Conservation (phyloP, 1,140 invertebrate genomes). For the Helicorthomorpha holstii region DNA sequence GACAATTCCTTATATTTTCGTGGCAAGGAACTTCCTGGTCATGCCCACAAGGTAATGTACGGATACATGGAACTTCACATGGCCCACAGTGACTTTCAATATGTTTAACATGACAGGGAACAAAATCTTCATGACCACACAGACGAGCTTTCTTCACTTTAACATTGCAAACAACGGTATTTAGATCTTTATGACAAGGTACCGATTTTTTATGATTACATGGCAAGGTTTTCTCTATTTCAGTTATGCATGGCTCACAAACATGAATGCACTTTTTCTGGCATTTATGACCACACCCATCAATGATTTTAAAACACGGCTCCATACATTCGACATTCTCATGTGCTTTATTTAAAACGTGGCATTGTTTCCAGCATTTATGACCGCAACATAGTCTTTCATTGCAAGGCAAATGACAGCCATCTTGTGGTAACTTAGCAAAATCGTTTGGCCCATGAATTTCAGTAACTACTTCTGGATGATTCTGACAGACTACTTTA, state of each 20-base stretch:
- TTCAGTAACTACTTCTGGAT: slow-evolving; percentile 18
- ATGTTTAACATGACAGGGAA: no score
- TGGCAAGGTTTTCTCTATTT: slow-evolving; percentile 4
- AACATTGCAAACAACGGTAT: no score
- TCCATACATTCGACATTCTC: not conserved
- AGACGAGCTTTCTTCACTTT: no score
- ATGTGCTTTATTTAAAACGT: not conserved
- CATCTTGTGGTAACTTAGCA: slow-evolving; percentile 20
- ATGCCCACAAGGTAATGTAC: no score
- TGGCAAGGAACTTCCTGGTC: no score
- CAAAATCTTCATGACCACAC: no score
- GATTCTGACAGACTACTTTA: slow-evolving; percentile 26
- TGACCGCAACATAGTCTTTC: slow-evolving; percentile 12
- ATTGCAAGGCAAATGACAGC: slow-evolving; percentile 26
- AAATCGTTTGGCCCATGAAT: slow-evolving; percentile 20
- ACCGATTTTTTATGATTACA: slow-evolving; percentile 9
- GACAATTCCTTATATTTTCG: no score
- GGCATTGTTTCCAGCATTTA: slow-evolving; percentile 1
- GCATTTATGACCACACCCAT: not conserved
- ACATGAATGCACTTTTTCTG: not conserved
- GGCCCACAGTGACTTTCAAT: no score
- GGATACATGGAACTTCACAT: no score
- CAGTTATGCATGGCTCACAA: not conserved
- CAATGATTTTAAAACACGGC: not conserved
- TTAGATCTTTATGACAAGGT: slow-evolving; percentile 7